Evolutionary conservation across 2,888 invertebrate genomes (phyloP).

Genomic region (Pocota personata): DNA sequence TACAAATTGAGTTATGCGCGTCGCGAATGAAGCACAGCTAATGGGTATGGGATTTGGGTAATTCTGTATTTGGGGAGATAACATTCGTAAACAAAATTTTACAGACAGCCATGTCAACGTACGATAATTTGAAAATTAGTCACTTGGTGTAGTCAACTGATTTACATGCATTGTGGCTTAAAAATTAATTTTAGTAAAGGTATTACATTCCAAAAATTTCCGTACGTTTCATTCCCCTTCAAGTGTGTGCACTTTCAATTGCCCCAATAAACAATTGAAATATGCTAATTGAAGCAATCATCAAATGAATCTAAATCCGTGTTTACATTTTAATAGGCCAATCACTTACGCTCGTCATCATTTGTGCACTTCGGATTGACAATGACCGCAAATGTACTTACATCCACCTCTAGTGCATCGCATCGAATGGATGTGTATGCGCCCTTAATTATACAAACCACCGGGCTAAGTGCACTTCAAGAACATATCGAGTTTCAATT

Average conservation of each 20-base stretch:
- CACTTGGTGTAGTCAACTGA: neutral
- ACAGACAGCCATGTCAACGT: neutral
- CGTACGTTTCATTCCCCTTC: neutral
- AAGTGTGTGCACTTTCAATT: conserved; percentile 50
- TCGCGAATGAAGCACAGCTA: neutral
- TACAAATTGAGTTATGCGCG: neutral
- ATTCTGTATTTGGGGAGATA: neutral
- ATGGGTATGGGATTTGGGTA: neutral
- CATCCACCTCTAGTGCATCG: neutral
- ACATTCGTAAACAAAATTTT: neutral
- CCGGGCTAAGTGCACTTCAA: conserved; percentile 54
- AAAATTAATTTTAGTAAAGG: neutral
- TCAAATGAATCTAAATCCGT: conserved; percentile 42
- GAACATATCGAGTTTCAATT: conserved; percentile 32
- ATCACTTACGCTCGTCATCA: conserved; percentile 38
- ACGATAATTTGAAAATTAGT: neutral
- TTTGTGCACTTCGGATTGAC: conserved; percentile 31
- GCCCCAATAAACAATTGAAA: conserved; percentile 63
- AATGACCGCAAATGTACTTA: conserved; percentile 49
- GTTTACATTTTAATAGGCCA: conserved; percentile 32
- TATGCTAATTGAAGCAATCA: conserved; percentile 66
- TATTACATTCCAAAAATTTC: neutral
- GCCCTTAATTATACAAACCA: conserved; percentile 44
- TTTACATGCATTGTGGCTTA: too few species aligned
- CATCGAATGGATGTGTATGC: neutral